Conservation (phyloP, 2,797 vertebrate genomes). For the Rhincodon typus region DNA sequence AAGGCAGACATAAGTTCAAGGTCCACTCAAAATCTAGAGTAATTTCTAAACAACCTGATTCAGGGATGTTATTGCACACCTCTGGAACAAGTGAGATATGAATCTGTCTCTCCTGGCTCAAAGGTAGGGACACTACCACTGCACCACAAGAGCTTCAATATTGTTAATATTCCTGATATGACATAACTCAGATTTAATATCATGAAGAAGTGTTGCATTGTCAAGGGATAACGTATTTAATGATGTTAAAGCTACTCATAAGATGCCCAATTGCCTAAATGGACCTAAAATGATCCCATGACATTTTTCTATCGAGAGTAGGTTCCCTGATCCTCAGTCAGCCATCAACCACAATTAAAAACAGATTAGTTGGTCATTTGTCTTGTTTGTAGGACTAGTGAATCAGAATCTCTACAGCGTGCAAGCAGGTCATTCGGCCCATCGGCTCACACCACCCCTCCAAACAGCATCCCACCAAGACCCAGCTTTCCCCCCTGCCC, state of each 20-base stretch:
- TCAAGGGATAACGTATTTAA: neutral
- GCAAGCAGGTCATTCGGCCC: too few relatives aligned
- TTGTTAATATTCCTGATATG: too few relatives aligned
- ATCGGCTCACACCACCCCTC: too few relatives aligned
- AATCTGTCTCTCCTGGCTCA: too few relatives aligned
- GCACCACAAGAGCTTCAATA: too few relatives aligned
- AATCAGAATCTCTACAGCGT: neutral
- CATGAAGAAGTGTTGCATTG: neutral
- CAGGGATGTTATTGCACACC: too few relatives aligned
- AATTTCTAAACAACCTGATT: too few relatives aligned
- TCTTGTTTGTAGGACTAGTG: neutral
- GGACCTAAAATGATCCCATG: neutral
- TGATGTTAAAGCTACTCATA: neutral
- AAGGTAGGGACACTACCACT: too few relatives aligned
- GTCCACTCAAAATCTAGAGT: neutral
- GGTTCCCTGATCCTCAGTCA: neutral
- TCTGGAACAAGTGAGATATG: too few relatives aligned
- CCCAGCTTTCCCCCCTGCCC: too few relatives aligned
- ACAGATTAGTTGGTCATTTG: neutral
- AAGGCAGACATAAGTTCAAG: neutral
- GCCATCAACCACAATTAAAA: neutral
- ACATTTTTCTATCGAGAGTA: neutral
- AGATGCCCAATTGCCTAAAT: neutral
- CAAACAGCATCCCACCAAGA: too few relatives aligned
- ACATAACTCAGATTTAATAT: too few relatives aligned